These are phyloP conservation scores for Sciurus carolinensis DNA, from an alignment of 2,797 vertebrate genomes.

Conservation along the genomic window DNA sequence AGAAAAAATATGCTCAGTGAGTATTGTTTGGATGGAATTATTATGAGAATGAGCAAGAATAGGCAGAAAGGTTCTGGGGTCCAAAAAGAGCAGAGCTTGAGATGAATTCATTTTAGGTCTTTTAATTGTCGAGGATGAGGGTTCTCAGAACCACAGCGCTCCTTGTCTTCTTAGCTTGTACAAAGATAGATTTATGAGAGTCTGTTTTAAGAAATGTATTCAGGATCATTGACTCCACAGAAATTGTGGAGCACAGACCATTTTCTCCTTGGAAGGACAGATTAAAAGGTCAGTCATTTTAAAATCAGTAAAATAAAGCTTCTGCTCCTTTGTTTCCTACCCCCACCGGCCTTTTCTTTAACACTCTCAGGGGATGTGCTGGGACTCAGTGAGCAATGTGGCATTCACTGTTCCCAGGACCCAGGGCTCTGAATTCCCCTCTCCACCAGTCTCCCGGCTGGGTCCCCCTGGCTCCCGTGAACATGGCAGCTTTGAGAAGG, in stretches of 20 bases:
- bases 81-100: neutral
- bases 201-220: slow-evolving; percentile 37
- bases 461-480: rapidly evolving
- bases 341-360: neutral
- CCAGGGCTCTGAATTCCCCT: neutral
- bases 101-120: neutral
- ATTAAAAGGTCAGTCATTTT: slow-evolving; percentile 69
- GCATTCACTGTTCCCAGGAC: neutral
- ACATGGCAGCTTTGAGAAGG: rapidly evolving
- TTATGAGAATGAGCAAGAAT: neutral
- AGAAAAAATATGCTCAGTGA: neutral
- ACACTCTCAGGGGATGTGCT: neutral
- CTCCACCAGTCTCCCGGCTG: neutral
- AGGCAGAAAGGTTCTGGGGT: slow-evolving; percentile 7
- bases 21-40: slow-evolving; percentile 16
- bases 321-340: neutral
- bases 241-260: slow-evolving; percentile 16
- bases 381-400: neutral
- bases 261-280: slow-evolving; percentile 58
- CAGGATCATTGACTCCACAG: slow-evolving; percentile 60
- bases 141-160: neutral
- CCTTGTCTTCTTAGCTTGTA: slow-evolving; percentile 48
- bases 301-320: slow-evolving; percentile 36
- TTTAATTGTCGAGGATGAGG: slow-evolving; percentile 25
- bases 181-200: slow-evolving; percentile 27